Evolutionary conservation across 2,797 vertebrate genomes (phyloP).

Genomic region (Sebastes iracundus): DNA sequence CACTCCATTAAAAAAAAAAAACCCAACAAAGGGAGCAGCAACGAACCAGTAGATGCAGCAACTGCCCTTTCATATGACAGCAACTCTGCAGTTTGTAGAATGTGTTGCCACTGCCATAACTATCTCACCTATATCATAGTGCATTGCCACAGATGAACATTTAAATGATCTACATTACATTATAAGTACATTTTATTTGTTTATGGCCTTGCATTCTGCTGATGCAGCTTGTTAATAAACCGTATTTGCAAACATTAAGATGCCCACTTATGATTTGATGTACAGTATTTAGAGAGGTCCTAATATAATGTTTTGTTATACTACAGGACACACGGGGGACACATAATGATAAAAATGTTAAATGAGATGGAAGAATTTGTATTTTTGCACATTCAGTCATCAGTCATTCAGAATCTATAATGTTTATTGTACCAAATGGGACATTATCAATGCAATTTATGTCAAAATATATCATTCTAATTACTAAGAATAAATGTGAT

Average conservation of each 20-base stretch:
- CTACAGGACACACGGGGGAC: not conserved
- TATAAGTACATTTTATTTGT: not conserved
- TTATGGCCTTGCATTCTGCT: not conserved
- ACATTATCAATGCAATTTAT: not conserved
- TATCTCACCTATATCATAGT: not conserved
- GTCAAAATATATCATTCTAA: not conserved
- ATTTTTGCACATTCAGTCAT: not conserved
- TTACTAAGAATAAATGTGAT: not conserved
- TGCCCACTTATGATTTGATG: not conserved
- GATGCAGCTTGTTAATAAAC: not conserved
- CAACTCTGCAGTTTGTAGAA: not conserved
- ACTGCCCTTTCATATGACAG: not conserved
- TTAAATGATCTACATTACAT: not conserved
- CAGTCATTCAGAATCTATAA: not conserved
- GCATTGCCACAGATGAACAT: not conserved
- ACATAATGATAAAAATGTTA: not conserved
- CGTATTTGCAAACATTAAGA: not conserved
- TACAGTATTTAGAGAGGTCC: not conserved
- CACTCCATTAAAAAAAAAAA: slow-evolving; percentile 30
- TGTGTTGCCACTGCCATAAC: not conserved
- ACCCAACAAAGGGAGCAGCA: not conserved
- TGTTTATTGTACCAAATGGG: not conserved
- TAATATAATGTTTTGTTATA: not conserved
- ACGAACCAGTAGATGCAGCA: not conserved
- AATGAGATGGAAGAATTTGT: not conserved